Percentiles rank a stretch among this genome's conserved stretches.
Evolutionary conservation across 1,140 invertebrate species (phyloP).

Genomic region (Pachypsylla venusta): DNA sequence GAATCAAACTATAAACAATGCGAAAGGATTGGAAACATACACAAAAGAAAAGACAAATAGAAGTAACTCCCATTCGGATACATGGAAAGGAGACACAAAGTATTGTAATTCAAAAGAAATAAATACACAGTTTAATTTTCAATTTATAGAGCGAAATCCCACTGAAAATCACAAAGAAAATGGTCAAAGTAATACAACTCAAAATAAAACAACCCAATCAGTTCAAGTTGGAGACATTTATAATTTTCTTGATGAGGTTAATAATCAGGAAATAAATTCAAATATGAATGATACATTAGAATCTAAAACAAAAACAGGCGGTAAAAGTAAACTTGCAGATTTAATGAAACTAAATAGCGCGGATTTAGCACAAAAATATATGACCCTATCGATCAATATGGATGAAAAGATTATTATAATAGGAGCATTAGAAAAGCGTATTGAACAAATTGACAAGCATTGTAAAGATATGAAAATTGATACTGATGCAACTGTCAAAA

Average conservation of each 20-base stretch:
- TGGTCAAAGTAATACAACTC: constrained; percentile 2
- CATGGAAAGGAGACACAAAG: not conserved
- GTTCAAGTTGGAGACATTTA: constrained; percentile 18
- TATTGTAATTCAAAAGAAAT: not conserved
- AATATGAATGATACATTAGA: constrained; percentile 3
- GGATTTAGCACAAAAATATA: constrained; percentile 25
- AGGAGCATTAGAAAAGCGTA: constrained; percentile 30
- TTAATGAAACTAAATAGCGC: constrained; percentile 20
- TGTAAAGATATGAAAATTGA: constrained; percentile 46
- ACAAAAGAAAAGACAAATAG: too few relatives aligned
- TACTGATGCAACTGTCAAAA: constrained; percentile 41
- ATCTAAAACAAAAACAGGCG: not conserved
- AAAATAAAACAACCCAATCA: constrained; percentile 9
- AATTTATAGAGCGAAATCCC: not conserved
- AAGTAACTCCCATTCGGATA: too few relatives aligned
- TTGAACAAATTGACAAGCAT: constrained; percentile 28
- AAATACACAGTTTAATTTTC: not conserved
- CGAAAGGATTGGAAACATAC: constrained; percentile 16
- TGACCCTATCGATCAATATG: constrained; percentile 28
- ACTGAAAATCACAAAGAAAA: not conserved
- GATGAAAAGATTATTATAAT: constrained; percentile 32
- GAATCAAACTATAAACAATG: constrained; percentile 9
- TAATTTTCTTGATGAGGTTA: constrained; percentile 23
- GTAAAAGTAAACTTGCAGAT: constrained; percentile 13
- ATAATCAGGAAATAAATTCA: constrained; percentile 14